A percentile compares a stretch with the other conserved stretches of the same genome.
Evolutionary conservation across 2,888 invertebrate genomes (phyloP).

Genomic region (Caenorhabditis japonica): DNA sequence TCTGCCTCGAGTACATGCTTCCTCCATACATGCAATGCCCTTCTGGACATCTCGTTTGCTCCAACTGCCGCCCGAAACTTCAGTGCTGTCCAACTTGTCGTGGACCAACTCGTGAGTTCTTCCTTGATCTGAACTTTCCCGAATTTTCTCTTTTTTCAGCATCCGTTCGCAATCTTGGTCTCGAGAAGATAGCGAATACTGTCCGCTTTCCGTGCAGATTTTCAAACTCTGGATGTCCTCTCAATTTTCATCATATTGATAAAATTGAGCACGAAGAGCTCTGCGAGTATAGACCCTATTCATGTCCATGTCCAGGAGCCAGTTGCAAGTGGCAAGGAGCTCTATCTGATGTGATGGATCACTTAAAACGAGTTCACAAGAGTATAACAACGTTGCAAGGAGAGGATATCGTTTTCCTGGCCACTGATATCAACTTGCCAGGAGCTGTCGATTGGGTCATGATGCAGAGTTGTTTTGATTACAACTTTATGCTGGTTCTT

Average conservation of each 20-base stretch:
- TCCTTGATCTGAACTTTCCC: slow-evolving; percentile 8
- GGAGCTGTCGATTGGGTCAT: slow-evolving; percentile 84
- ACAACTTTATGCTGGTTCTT: slow-evolving; percentile 98
- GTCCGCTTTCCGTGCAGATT: slow-evolving; percentile 99
- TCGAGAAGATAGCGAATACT: slow-evolving; percentile 99
- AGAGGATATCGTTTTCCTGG: slow-evolving; percentile 98
- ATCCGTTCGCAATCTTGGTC: slow-evolving; percentile 96
- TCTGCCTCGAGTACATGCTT: slow-evolving; percentile 98
- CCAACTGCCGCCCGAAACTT: slow-evolving; percentile 94
- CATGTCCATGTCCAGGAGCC: slow-evolving; percentile 99
- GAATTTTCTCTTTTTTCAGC: slow-evolving; percentile 79
- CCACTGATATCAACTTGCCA: slow-evolving; percentile 98
- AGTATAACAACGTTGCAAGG: slow-evolving; percentile 98
- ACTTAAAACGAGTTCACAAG: slow-evolving; percentile 90
- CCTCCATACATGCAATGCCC: slow-evolving; percentile 96
- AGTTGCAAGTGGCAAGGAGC: slow-evolving; percentile 99
- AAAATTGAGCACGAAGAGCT: slow-evolving; percentile 98
- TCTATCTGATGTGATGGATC: slow-evolving; percentile 97
- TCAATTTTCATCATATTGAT: slow-evolving; percentile 82
- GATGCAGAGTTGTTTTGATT: slow-evolving; percentile 99
- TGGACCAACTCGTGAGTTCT: slow-evolving; percentile 85
- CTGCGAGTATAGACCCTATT: slow-evolving; percentile 97
- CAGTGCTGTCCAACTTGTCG: slow-evolving; percentile 98
- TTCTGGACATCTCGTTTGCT: slow-evolving; percentile 94
- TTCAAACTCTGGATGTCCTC: slow-evolving; percentile 91